Base-by-base conservation (phyloP, 2,113 vertebrate species). In the Spea multiplicata region DNA sequence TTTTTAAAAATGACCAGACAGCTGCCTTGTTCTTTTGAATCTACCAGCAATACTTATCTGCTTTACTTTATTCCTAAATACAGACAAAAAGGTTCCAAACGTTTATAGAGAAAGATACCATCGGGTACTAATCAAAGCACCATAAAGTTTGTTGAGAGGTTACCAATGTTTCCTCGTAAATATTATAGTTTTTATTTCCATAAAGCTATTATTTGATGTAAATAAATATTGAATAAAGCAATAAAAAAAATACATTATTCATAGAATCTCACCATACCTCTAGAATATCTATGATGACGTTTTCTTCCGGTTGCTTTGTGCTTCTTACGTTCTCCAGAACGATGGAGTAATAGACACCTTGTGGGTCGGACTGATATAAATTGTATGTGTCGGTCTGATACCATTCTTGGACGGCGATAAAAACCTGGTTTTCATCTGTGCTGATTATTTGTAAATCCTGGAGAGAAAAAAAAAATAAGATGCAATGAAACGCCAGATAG, bases 391-490 rank as follows among this genome's bases (percentile, higher is more conserved):
- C 97, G 0, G 87, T 90, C 87, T 99, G 97, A 89, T 98, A 90
- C 97, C 97, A 99, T 86, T 99, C 97, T 86, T 96, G 96, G 44
- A 97, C 91, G 3, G 97, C 97, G 74, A 98, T 92, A 78, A 99
- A 94, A 66, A 99, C 97, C 82, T 98, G 96, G 86, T 88, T 94
- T 87, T 97, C 96, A 8, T 98, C 95, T 0, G 96, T 98, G 79
- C 97, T 98, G 87, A 99, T 93, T 74, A 99, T 91, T 87, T 96
- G 97, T 78, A 98, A 90, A 74, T 99, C 96, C 97, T 99, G 84
- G 0, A 77, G 3, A 6, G n/a, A 76, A 83, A 80, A 66, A 50
- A 14, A 70, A 5, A 52, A 52, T 52, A 2, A 52, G 6, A 52
- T 52, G 9, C 6, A 6, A 52, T 52, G 30, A 30, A 30, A 30